Evolutionary conservation across 2,113 vertebrate genomes (phyloP), one percentile per base, ranked within the genome.

Genomic region (Mola mola): DNA sequence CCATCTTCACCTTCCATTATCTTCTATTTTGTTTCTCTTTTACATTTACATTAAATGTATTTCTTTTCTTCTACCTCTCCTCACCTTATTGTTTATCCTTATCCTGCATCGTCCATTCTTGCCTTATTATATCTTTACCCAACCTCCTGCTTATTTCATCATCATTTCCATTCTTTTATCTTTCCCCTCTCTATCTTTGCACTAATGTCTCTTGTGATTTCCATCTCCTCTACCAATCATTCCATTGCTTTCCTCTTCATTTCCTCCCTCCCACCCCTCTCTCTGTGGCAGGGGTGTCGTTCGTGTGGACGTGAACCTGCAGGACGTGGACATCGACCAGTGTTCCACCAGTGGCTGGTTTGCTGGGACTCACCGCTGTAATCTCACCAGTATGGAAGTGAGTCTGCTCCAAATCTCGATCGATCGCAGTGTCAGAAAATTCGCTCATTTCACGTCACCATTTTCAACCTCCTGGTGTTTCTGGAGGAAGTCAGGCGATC

Each of bases 251-350:
- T n/a, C 6, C 15, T n/a, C 36, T n/a, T 37, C 36, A n/a, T 46
- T n/a, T 4, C 9, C 43, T 31, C 16, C n/a, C 5, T 62, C 15
- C 21, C 8, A 0, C 4, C 17, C 19, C 33, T 48, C 8, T 53
- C 25, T 68, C 4, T 48, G n/a, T 33, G 7, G 20, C 75, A 98
- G 96, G 87, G 97, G 96, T 9, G 94, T 96, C 31, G 92, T 99
- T 53, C 95, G 95, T 65, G 94, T 99, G 1, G 97, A 99, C 59
- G 94, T 98, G 71, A 96, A 95, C 82, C 92, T 99, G 67, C 96
- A 99, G 91, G 95, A 96, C 56, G 93, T 96, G 87, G 97, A 99
- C 88, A 98, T 99, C 70, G 94, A 99, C 90, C 97, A 99, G 68
- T 99, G 97, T 65, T 96, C 96, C 4, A 95, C 75, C 52, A 95